Evolutionary conservation across 2,797 vertebrate genomes (phyloP), one percentile per base, ranked within the genome.

Genomic region (Trachops cirrhosus): DNA sequence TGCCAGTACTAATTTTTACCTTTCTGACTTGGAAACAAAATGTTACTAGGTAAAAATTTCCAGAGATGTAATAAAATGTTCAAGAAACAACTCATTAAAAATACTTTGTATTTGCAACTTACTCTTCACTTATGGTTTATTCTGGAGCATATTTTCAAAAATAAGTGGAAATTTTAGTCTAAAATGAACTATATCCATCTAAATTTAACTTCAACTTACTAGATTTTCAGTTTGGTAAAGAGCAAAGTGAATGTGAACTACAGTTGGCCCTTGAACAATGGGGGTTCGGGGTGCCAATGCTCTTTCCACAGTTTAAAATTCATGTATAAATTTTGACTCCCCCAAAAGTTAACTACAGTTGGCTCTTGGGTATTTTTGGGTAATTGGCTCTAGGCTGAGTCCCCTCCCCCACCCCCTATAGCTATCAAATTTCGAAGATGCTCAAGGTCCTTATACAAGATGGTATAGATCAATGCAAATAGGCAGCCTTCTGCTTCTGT

Each of bases 1-100:
- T 93, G 46, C 46, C 10, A 64, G 37, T 86, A 59, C 86, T 79
- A 75, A 37, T 74, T 91, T 94, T 79, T 93, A 46, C 22, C 41
- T 84, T 92, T 95, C 52, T 91, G 64, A 87, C 16, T 71, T 93
- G 32, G 41, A 92, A 96, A 87, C n/a, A 74, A 84, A 84, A 50
- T 29, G 34, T 54, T 54, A 68, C 14, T 37, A 90, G 37, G 18
- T 68, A 8, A 93, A 86, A 78, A 46, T 89, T 87, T 92, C 32
- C 64, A 93, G 41, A 74, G 29, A n/a, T 91, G 6, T 79, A 67
- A 80, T 86, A 89, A 74, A 94, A 86, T 92, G 71, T 91, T 84
- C 32, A 84, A 67, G 41, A 91, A 86, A 73, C 37, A 90, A 32
- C 46, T 64, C 46, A n/a, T 85, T 22, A 22, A 71, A 95, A 74